phyloP scores from a whole-genome alignment of 1,140 invertebrate genomes.

The Augochlora pura region DNA sequence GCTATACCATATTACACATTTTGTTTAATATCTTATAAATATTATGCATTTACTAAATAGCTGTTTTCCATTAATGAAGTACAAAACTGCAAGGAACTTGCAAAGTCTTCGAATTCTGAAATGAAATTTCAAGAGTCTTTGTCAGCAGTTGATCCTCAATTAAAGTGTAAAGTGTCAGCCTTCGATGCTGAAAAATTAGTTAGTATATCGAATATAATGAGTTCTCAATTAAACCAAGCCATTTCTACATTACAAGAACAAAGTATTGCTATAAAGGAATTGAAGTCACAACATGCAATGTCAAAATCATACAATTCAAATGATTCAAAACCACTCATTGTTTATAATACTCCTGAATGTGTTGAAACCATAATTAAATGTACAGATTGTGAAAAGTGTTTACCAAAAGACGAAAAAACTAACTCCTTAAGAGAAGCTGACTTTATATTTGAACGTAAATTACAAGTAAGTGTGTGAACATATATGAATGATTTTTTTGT shows the following conservation, averaged over 20 bases:
- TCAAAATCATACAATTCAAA: background rate
- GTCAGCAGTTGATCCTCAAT: slow-evolving; percentile 21
- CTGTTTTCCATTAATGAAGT: background rate
- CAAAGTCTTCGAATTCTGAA: background rate
- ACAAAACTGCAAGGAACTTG: background rate
- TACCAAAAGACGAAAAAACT: slow-evolving; percentile 35
- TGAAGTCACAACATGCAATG: background rate
- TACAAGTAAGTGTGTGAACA: slow-evolving; percentile 48
- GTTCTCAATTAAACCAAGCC: background rate
- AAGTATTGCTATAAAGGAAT: slow-evolving; percentile 9
- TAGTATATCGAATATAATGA: background rate
- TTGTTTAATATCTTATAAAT: background rate
- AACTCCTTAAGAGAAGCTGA: slow-evolving; percentile 50
- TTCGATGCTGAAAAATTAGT: background rate
- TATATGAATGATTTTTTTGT: background rate
- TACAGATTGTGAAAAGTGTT: slow-evolving; percentile 2
- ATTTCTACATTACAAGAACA: slow-evolving; percentile 4
- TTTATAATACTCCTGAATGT: background rate
- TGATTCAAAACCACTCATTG: slow-evolving; percentile 1
- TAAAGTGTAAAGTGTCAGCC: slow-evolving; percentile 3
- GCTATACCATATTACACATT: too few species aligned
- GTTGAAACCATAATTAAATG: background rate
- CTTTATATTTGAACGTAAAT: slow-evolving; percentile 45
- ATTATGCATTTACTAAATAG: background rate
- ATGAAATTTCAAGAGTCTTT: slow-evolving; percentile 20